Base-by-base conservation (phyloP, 2,888 invertebrate species). In the Drosophila subquinaria region DNA sequence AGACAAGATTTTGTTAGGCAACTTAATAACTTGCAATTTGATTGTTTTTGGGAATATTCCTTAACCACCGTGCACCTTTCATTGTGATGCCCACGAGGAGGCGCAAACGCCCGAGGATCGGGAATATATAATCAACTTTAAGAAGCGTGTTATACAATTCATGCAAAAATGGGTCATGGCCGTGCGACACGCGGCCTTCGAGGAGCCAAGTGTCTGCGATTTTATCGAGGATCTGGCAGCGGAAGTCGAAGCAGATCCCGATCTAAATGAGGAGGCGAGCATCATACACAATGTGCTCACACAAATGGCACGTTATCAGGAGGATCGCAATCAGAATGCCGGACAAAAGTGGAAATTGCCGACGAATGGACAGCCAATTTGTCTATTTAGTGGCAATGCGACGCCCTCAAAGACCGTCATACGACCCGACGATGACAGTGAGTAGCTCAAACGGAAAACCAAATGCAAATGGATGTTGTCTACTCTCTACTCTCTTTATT, bases 191-290 rank as follows among this genome's bases (percentile, higher is more conserved):
- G 95, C 96, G 3, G 96, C 97, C 74, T 96, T 96, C 88, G 95
- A 96, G 83, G 96, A 97, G 91, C 94, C 95, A 17, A 94, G 94
- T 36, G 95, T 96, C 23, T 94, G 95, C 83, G 95, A 95, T 82
- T 97, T 97, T 91, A 93, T 97, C 45, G 96, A 96, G 94, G 96
- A 96, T 85, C 92, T 97, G 66, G 95, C 95, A 27, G 94, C 94
- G 38, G 95, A 95, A 88, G 94, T 96, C 52, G 95, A 96, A 85
- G 94, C 95, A 35, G 96, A 97, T 92, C 93, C 94, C 35, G 94
- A 94, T 45, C 91, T 95, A 30, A 94, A 95, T 78, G 95, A 95
- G 90, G 96, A 96, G 91, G 94, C 95, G 0, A 94, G 95, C 74
- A 93, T 96, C 59, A 95, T 96, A 93, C 94, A 95, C 77, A 95